Evolutionary conservation across 2,888 invertebrate genomes (phyloP).

Genomic region (Cinara cedri): DNA sequence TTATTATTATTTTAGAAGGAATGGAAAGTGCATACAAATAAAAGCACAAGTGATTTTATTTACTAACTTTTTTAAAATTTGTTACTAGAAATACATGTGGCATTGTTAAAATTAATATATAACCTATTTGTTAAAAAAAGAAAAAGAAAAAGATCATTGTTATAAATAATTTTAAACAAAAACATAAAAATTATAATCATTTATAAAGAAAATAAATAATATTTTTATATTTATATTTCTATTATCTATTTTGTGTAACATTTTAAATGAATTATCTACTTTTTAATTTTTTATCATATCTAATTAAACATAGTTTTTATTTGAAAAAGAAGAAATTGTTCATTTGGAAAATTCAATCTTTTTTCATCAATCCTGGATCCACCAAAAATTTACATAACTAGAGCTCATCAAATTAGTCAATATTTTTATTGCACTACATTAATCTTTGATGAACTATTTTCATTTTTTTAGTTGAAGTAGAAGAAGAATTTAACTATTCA

Average conservation of each 20-base stretch:
- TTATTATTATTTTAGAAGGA: neutral
- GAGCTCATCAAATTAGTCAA: constrained; percentile 4
- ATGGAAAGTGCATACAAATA: too few relatives aligned
- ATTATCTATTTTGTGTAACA: neutral
- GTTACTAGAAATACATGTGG: too few relatives aligned
- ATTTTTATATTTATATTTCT: too few relatives aligned
- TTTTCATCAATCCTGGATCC: neutral
- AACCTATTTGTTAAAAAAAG: too few relatives aligned
- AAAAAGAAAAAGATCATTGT: too few relatives aligned
- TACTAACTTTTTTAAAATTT: too few relatives aligned
- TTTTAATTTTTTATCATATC: neutral
- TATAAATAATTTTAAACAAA: neutral
- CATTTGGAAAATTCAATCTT: neutral
- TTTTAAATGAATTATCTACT: neutral
- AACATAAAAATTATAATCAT: neutral
- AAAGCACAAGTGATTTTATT: too few relatives aligned
- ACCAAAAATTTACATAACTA: neutral
- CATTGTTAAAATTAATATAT: too few relatives aligned
- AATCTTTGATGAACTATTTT: neutral
- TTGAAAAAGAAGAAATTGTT: neutral
- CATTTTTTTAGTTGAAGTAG: constrained; percentile 28
- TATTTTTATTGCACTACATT: neutral
- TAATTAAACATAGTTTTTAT: constrained; percentile 6
- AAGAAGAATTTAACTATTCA: neutral
- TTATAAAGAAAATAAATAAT: too few relatives aligned